Percentiles rank a stretch among this genome's conserved stretches.
These are phyloP conservation scores for Lasioglossum marginatum DNA, from an alignment of 2,888 invertebrate genomes.

Conservation along the genomic window DNA sequence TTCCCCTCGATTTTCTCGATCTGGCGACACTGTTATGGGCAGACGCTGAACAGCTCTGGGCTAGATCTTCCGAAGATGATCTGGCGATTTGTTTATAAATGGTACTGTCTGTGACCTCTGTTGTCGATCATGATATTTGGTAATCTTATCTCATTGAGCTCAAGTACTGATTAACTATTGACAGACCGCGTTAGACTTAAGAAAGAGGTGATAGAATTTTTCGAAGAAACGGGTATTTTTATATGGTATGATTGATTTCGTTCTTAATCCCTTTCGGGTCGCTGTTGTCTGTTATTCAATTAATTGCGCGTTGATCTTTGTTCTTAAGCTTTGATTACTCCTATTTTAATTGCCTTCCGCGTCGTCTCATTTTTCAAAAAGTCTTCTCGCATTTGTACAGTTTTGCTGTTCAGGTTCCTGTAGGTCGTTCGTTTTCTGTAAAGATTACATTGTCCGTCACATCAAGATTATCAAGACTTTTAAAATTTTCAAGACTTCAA, in stretches of 20 bases:
- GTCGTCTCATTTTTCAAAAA: no score
- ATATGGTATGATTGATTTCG: background rate
- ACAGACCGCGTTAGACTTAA: conserved; percentile 18
- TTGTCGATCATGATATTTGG: conserved; percentile 26
- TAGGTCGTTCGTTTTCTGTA: no score
- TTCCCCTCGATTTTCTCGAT: no score
- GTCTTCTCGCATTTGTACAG: no score
- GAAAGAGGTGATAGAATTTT: background rate
- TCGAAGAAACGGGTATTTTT: background rate
- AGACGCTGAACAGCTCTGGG: background rate
- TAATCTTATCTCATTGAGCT: conserved; percentile 48
- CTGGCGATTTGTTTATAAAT: conserved; percentile 26
- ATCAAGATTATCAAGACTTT: no score
- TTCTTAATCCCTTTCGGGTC: background rate
- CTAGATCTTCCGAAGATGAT: background rate
- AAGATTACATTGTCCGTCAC: no score
- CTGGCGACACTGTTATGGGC: no score
- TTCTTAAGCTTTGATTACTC: background rate
- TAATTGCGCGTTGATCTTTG: background rate
- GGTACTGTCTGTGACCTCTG: background rate
- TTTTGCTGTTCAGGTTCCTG: no score
- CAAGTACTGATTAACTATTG: conserved; percentile 38
- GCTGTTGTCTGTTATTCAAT: background rate
- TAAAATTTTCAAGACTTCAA: no score
- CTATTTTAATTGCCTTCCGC: no score